Percentiles rank a stretch among this genome's conserved stretches.
phyloP scores from a whole-genome alignment of 2,113 vertebrate species.

The Chlamydotis undulata region DNA sequence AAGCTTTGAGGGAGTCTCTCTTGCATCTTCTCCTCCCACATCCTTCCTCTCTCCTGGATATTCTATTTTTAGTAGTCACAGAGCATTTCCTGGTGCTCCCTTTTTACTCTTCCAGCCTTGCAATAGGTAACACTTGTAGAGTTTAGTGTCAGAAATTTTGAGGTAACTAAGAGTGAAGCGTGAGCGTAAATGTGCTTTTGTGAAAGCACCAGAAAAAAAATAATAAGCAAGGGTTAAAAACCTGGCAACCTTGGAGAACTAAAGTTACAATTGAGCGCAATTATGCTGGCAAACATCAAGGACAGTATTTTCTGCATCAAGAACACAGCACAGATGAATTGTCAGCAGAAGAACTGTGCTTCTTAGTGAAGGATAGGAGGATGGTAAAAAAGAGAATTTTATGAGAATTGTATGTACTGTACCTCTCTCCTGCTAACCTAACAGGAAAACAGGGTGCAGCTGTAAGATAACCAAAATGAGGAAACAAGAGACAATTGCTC shows the following conservation, averaged over 20 bases:
- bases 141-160: neutral
- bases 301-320: neutral
- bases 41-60: neutral
- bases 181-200: neutral
- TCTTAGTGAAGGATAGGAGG: neutral
- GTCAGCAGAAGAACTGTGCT: neutral
- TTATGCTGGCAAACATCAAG: neutral
- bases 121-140: no score
- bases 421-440: neutral
- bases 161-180: neutral
- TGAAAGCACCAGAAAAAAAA: neutral
- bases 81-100: neutral
- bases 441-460: neutral
- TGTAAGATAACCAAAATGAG: neutral
- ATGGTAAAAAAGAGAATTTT: neutral
- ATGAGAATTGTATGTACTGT: neutral
- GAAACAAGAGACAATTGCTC: neutral
- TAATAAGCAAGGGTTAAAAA: neutral
- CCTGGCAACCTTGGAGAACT: neutral
- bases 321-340: neutral
- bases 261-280: fast-evolving
- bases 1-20: neutral
- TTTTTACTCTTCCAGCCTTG: neutral
- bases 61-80: neutral
- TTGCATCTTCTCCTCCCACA: neutral